Evolutionary conservation across 2,797 vertebrate genomes (phyloP).

Genomic region (Sciurus vulgaris): DNA sequence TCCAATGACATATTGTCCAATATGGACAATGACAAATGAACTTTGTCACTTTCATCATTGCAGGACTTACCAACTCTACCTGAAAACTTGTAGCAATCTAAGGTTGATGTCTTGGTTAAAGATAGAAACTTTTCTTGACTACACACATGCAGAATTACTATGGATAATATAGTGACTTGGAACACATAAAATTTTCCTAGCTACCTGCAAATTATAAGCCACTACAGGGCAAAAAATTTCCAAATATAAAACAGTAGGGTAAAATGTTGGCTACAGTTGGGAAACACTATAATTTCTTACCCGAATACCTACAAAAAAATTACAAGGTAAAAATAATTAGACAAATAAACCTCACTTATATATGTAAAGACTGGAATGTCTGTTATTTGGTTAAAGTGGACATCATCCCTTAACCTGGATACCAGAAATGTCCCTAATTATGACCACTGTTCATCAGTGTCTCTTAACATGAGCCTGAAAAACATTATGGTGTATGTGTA

Average conservation of each 20-base stretch:
- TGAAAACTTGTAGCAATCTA: neutral
- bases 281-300: neutral
- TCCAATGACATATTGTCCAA: neutral
- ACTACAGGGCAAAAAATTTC: neutral
- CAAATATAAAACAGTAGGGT: neutral
- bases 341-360: neutral
- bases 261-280: neutral
- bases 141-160: neutral
- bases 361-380: neutral
- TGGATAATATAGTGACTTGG: neutral
- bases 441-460: neutral
- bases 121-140: neutral
- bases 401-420: neutral
- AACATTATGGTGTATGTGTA: neutral
- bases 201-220: neutral
- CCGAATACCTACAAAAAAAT: neutral
- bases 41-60: neutral
- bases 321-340: neutral
- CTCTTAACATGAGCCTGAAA: neutral
- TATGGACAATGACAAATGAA: neutral
- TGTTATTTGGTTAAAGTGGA: neutral
- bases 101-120: neutral
- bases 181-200: neutral
- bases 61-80: neutral
- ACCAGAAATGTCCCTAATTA: neutral